Percentiles rank a stretch among this genome's conserved stretches.
These are phyloP conservation scores for Apoda limacodes DNA, from an alignment of 2,888 invertebrate species.

Conservation along the genomic window DNA sequence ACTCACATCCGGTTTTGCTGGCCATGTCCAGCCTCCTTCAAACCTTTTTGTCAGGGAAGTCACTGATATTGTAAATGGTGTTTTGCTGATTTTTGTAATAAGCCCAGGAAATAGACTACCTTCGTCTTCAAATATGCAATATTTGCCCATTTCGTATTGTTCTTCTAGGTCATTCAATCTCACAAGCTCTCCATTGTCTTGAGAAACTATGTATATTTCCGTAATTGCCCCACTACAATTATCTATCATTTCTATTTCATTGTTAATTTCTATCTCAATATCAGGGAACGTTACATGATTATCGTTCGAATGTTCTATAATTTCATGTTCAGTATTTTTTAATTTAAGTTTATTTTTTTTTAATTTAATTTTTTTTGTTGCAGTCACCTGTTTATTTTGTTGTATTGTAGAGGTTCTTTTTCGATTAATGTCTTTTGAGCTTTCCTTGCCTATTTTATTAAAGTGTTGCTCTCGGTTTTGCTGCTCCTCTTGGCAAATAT, in stretches of 20 bases:
- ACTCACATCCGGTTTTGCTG: conserved; percentile 13
- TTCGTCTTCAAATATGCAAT: conserved; percentile 15
- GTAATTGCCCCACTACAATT: conserved; percentile 12
- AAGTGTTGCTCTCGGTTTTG: conserved; percentile 6
- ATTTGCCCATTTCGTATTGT: conserved; percentile 12
- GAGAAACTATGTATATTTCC: conserved; percentile 11
- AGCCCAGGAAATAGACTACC: too few relatives aligned
- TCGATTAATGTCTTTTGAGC: conserved; percentile 4
- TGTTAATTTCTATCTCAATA: too few relatives aligned
- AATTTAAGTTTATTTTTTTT: too few relatives aligned
- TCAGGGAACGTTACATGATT: too few relatives aligned
- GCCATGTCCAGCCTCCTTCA: conserved; percentile 15
- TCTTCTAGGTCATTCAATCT: conserved; percentile 11
- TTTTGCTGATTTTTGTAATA: conserved; percentile 9
- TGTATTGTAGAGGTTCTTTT: conserved; percentile 8
- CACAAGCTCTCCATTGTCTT: conserved; percentile 11
- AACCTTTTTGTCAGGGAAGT: conserved; percentile 14
- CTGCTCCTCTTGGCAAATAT: conserved; percentile 4
- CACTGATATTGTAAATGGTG: conserved; percentile 12
- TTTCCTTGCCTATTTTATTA: conserved; percentile 8
- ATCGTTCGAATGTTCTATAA: too few relatives aligned
- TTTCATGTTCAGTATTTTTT: too few relatives aligned
- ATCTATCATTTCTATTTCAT: too few relatives aligned
- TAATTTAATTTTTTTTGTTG: too few relatives aligned
- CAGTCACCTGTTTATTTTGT: conserved; percentile 9